phyloP scores from a whole-genome alignment of 2,113 vertebrate genomes.

The Pachyramphus minor region DNA sequence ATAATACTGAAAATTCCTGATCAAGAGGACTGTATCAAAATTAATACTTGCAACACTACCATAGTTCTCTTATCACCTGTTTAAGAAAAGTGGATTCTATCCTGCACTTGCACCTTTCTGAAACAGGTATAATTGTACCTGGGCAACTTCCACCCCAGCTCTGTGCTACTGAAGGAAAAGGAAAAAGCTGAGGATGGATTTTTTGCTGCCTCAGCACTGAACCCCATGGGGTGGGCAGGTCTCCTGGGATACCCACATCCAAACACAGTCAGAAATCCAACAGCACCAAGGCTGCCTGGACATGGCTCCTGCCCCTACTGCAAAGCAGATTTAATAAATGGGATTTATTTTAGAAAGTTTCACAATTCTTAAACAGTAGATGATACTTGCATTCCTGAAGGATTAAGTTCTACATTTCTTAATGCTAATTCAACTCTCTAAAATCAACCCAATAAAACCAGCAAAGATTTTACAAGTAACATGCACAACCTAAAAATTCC shows the following conservation, averaged over 20 bases:
- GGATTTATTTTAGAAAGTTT: conserved; percentile 66
- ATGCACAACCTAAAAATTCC: conserved; percentile 26
- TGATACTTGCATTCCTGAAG: conserved; percentile 56
- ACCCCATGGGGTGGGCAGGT: background rate
- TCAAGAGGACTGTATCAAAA: background rate
- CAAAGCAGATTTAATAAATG: conserved; percentile 55
- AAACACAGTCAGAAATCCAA: conserved; percentile 23
- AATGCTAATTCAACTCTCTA: conserved; percentile 63
- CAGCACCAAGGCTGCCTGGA: background rate
- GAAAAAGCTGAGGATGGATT: background rate
- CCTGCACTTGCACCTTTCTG: background rate
- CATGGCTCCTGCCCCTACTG: conserved; percentile 28
- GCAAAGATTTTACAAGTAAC: conserved; percentile 42
- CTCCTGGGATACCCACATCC: conserved; percentile 15
- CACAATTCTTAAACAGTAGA: conserved; percentile 60
- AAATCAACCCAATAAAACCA: conserved; percentile 40
- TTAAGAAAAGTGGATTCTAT: background rate
- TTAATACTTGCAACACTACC: background rate
- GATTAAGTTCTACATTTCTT: conserved; percentile 58
- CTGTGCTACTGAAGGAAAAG: background rate
- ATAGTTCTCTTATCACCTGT: background rate
- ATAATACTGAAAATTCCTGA: background rate
- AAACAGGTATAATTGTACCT: background rate
- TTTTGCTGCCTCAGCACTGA: background rate
- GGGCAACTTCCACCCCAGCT: background rate